A percentile compares a stretch with the other conserved stretches of the same genome.
Evolutionary conservation across 2,113 vertebrate genomes (phyloP).

Genomic region (Octodon degus): DNA sequence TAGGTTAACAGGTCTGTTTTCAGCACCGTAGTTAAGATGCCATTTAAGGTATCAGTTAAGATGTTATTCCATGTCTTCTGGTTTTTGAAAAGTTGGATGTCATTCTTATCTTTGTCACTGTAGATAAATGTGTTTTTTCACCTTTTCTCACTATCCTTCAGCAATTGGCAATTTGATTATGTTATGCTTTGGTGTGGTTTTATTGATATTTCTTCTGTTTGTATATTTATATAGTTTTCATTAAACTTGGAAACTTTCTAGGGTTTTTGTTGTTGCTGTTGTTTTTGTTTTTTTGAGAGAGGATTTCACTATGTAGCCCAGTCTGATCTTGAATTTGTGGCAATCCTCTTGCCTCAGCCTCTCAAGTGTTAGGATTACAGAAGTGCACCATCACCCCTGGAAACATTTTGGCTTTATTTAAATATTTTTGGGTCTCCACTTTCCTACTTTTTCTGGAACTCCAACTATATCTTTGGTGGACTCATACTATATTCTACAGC

Average conservation of each 20-base stretch:
- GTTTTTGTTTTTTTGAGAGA: neutral
- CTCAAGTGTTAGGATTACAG: neutral
- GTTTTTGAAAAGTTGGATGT: neutral
- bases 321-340: neutral
- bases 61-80: neutral
- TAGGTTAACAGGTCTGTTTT: neutral
- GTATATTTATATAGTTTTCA: neutral
- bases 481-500: neutral
- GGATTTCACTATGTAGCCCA: neutral
- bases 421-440: neutral
- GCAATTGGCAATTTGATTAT: neutral
- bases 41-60: neutral
- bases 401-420: constrained; percentile 25
- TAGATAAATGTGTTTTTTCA: neutral
- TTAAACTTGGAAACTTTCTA: neutral
- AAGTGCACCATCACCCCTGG: neutral
- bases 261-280: neutral
- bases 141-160: neutral
- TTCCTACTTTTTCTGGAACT: neutral
- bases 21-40: neutral
- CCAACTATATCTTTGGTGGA: neutral
- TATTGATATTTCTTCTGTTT: neutral
- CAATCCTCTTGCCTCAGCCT: neutral
- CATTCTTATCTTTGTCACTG: neutral
- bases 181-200: neutral